A percentile compares a stretch with the other conserved stretches of the same genome.
Evolutionary conservation across 2,888 invertebrate species (phyloP).

Genomic region (Caenorhabditis sinica): DNA sequence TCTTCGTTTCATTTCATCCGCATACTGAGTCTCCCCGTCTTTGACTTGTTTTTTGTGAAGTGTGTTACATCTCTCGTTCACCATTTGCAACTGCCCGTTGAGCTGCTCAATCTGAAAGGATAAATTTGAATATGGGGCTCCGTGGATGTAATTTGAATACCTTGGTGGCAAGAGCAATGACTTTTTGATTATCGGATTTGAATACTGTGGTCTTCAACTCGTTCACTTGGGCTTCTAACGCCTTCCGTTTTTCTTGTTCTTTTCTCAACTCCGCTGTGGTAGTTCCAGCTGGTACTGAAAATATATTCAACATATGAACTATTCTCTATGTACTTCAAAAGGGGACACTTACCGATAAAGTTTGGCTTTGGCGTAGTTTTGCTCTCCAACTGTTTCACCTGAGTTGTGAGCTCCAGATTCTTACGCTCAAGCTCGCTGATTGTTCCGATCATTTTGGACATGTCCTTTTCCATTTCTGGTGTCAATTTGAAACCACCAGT

Average conservation of each 20-base stretch:
- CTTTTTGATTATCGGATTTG: conserved; percentile 82
- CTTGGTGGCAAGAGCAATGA: conserved; percentile 83
- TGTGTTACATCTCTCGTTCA: conserved; percentile 80
- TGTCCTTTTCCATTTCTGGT: conserved; percentile 80
- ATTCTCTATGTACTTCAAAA: too few species aligned
- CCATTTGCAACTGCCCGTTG: conserved; percentile 79
- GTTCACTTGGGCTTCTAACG: conserved; percentile 71
- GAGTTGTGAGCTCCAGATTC: conserved; percentile 70
- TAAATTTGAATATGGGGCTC: background rate
- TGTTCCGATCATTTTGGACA: conserved; percentile 76
- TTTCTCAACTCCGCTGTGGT: conserved; percentile 70
- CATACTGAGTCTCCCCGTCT: conserved; percentile 62
- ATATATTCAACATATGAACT: too few species aligned
- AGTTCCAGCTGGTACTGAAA: conserved; percentile 61
- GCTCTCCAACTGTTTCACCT: conserved; percentile 69
- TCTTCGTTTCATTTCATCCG: conserved; percentile 80
- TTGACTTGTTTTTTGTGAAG: conserved; percentile 79
- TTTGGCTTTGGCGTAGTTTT: conserved; percentile 59
- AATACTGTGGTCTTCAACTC: conserved; percentile 77
- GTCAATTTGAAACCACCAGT: conserved; percentile 83
- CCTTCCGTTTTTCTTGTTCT: conserved; percentile 74
- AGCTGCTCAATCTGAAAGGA: conserved; percentile 78
- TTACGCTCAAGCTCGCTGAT: conserved; percentile 80
- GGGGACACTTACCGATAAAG: conserved; percentile 54
- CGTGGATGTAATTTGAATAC: conserved; percentile 45